phyloP scores from a whole-genome alignment of 2,888 invertebrate species.

The Carabus problematicus region DNA sequence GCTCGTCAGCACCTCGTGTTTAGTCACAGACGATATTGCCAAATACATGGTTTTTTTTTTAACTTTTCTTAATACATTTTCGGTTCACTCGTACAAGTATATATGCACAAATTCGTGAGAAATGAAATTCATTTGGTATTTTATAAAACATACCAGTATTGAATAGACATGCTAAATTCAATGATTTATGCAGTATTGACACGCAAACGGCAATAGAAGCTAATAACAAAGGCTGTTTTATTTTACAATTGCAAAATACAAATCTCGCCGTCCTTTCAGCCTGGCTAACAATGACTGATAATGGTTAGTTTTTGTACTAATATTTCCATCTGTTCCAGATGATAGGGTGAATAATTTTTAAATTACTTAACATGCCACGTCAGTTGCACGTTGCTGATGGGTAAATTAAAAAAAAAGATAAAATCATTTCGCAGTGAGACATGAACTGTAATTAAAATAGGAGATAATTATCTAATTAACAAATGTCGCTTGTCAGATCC shows the following conservation, averaged over 20 bases:
- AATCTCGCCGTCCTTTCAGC: background rate
- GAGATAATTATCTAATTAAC: slow-evolving; percentile 40
- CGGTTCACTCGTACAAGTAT: no score
- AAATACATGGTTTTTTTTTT: no score
- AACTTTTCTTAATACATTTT: no score
- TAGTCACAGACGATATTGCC: no score
- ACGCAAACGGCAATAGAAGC: background rate
- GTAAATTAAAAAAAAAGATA: slow-evolving; percentile 3
- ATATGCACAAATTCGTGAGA: no score
- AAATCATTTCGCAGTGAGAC: slow-evolving; percentile 10
- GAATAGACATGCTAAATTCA: background rate
- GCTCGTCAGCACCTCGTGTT: no score
- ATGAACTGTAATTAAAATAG: slow-evolving; percentile 35
- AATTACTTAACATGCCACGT: background rate
- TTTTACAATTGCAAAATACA: background rate
- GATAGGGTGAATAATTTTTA: background rate
- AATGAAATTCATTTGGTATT: no score
- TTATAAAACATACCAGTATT: background rate
- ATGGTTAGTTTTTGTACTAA: background rate
- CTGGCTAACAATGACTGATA: background rate
- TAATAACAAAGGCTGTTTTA: background rate
- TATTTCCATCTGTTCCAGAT: background rate
- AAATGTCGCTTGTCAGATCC: slow-evolving; percentile 30
- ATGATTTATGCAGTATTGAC: background rate
- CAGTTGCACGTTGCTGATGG: background rate